Percentiles rank a stretch among this genome's conserved stretches.
phyloP scores from a whole-genome alignment of 2,888 invertebrate species.

The Cenopis cana region DNA sequence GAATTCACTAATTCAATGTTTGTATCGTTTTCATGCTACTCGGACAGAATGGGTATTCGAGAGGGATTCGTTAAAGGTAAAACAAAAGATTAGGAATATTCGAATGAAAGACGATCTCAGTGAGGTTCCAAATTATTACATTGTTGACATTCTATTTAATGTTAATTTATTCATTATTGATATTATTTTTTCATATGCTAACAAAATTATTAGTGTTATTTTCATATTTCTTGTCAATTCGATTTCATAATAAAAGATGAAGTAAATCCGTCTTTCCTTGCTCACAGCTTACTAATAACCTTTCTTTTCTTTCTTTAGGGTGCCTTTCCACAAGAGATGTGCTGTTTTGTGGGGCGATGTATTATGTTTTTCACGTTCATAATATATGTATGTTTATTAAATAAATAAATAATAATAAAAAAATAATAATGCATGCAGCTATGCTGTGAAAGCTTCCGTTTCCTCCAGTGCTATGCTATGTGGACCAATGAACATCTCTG shows the following conservation, averaged over 20 bases:
- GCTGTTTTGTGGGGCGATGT: too few species aligned
- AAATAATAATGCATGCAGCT: too few species aligned
- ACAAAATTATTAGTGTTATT: slow-evolving; percentile 72
- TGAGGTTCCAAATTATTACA: slow-evolving; percentile 51
- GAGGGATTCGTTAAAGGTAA: slow-evolving; percentile 81
- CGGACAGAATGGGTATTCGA: slow-evolving; percentile 78
- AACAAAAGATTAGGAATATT: slow-evolving; percentile 50
- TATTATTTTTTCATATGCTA: slow-evolving; percentile 67
- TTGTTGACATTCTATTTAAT: slow-evolving; percentile 57
- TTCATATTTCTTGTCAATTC: slow-evolving; percentile 69
- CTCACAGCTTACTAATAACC: slow-evolving; percentile 48
- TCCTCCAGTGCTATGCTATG: too few species aligned
- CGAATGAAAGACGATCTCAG: slow-evolving; percentile 51
- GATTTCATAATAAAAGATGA: slow-evolving; percentile 68
- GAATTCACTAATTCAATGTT: slow-evolving; percentile 52
- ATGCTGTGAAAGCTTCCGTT: too few species aligned
- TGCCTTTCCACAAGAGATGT: too few species aligned
- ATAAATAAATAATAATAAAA: too few species aligned
- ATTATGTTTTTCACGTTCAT: too few species aligned
- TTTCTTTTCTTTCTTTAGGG: slow-evolving; percentile 4
- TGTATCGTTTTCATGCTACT: slow-evolving; percentile 74
- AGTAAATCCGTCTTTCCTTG: slow-evolving; percentile 72
- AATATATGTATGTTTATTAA: too few species aligned
- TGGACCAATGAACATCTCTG: too few species aligned
- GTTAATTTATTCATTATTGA: slow-evolving; percentile 52